Evolutionary conservation across 2,113 vertebrate species (phyloP).

Genomic region (Trinectes maculatus): DNA sequence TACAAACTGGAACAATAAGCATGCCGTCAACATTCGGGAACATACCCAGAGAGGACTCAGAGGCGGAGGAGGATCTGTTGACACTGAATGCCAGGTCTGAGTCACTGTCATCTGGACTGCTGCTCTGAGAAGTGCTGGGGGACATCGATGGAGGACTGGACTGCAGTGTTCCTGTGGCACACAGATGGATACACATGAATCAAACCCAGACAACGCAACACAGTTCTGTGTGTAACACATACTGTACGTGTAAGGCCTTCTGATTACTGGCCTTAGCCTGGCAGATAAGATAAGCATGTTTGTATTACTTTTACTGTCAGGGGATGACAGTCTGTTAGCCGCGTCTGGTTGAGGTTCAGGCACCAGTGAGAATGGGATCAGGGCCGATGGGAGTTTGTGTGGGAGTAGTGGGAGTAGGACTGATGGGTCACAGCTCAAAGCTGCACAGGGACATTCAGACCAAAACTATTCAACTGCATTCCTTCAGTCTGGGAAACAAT

Average conservation of each 20-base stretch:
- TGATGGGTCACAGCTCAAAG: slow-evolving; percentile 48
- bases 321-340: not conserved
- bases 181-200: slow-evolving; percentile 42
- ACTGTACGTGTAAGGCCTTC: not conserved
- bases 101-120: slow-evolving; percentile 94
- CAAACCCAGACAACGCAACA: slow-evolving; percentile 9
- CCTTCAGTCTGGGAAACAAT: slow-evolving; percentile 58
- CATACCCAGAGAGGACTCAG: slow-evolving; percentile 97
- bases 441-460: slow-evolving; percentile 36
- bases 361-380: slow-evolving; percentile 14
- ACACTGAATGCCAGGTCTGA: slow-evolving; percentile 96
- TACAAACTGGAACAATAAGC: not conserved
- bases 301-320: not conserved
- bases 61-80: slow-evolving; percentile 95
- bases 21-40: slow-evolving; percentile 32
- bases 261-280: not conserved
- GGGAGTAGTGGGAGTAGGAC: slow-evolving; percentile 52
- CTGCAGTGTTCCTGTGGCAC: slow-evolving; percentile 88
- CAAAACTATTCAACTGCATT: slow-evolving; percentile 49
- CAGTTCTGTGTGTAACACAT: not conserved
- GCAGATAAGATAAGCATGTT: slow-evolving; percentile 29
- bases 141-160: slow-evolving; percentile 88
- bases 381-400: slow-evolving; percentile 42
- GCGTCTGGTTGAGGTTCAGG: slow-evolving; percentile 18
- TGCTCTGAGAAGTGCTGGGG: slow-evolving; percentile 90